Percentiles rank a stretch among this genome's conserved stretches.
phyloP scores from a whole-genome alignment of 2,888 invertebrate species.

The Drosophila subquinaria region DNA sequence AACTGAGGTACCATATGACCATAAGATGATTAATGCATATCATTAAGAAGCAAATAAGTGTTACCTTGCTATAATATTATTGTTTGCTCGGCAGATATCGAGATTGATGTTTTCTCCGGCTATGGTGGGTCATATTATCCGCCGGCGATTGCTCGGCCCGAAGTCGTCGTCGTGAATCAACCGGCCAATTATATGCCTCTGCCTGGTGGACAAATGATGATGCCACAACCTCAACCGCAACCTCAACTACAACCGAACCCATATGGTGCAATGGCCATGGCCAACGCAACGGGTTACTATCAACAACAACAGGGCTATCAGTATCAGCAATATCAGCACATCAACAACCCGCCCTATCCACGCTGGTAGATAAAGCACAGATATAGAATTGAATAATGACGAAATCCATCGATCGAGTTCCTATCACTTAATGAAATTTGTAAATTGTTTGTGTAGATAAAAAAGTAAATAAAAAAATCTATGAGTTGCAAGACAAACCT shows the following conservation, averaged over 20 bases:
- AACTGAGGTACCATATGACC: background rate
- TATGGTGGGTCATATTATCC: conserved; percentile 74
- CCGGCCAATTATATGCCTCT: conserved; percentile 54
- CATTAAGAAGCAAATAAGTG: background rate
- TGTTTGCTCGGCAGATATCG: conserved; percentile 55
- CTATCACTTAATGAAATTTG: conserved; percentile 11
- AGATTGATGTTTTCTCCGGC: conserved; percentile 78
- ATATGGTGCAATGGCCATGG: conserved; percentile 51
- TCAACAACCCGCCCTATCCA: conserved; percentile 61
- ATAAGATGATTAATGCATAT: conserved; percentile 3
- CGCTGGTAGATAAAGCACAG: conserved; percentile 42
- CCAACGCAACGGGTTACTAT: conserved; percentile 55
- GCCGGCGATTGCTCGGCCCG: conserved; percentile 68
- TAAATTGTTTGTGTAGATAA: conserved; percentile 8
- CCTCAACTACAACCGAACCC: conserved; percentile 31
- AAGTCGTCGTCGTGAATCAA: conserved; percentile 68
- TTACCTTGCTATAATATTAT: background rate
- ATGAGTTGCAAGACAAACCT: conserved; percentile 18
- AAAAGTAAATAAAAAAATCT: conserved; percentile 34
- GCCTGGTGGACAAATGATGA: conserved; percentile 48
- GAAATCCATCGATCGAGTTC: conserved; percentile 6
- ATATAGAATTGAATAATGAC: background rate
- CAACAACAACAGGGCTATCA: conserved; percentile 69
- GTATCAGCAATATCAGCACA: conserved; percentile 61
- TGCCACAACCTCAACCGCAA: conserved; percentile 65